Evolutionary conservation across 2,888 invertebrate species (phyloP).

Genomic region (Gymnosoma rotundatum): DNA sequence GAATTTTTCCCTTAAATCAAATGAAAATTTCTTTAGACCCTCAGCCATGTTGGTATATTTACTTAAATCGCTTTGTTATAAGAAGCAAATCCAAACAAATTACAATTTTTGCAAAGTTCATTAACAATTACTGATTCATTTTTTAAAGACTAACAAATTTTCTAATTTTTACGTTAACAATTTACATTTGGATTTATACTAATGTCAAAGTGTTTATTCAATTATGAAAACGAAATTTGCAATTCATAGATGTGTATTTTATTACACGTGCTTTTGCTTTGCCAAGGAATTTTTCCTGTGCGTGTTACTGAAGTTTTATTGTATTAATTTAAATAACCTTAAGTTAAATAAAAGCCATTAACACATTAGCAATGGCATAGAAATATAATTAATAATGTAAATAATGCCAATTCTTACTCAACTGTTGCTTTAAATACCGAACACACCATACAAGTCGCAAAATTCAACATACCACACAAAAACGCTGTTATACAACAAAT

Average conservation of each 20-base stretch:
- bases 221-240: slow-evolving; percentile 44
- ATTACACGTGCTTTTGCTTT: slow-evolving; percentile 46
- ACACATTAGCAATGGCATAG: slow-evolving; percentile 65
- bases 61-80: too few relatives aligned
- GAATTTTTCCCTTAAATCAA: too few relatives aligned
- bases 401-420: slow-evolving; percentile 47
- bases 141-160: too few relatives aligned
- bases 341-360: slow-evolving; percentile 64
- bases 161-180: background rate
- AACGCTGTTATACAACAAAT: background rate
- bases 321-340: slow-evolving; percentile 49
- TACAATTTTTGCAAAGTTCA: too few relatives aligned
- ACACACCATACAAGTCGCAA: slow-evolving; percentile 16
- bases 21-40: too few relatives aligned
- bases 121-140: too few relatives aligned
- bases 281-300: slow-evolving; percentile 60
- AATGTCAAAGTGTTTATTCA: slow-evolving; percentile 38
- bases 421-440: slow-evolving; percentile 43
- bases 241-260: slow-evolving; percentile 13
- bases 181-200: background rate
- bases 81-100: too few relatives aligned
- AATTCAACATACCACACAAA: slow-evolving; percentile 8
- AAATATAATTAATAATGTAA: slow-evolving; percentile 40
- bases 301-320: slow-evolving; percentile 42
- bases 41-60: too few relatives aligned